Base-by-base conservation (phyloP, 2,888 invertebrate genomes). In the Drosophila leonis region DNA sequence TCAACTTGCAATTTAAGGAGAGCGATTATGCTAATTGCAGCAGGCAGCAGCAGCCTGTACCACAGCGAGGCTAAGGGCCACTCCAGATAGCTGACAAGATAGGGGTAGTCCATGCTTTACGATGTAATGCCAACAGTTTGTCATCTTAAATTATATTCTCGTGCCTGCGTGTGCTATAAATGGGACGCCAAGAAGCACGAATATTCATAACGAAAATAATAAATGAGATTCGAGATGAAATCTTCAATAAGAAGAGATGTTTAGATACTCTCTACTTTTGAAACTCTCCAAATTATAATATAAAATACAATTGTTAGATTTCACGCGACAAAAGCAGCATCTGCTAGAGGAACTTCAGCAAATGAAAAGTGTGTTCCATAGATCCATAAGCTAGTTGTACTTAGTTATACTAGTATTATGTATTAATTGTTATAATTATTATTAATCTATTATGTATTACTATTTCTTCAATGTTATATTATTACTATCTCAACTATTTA, bases 21-120 rank as follows among this genome's bases (percentile, higher is more conserved):
- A 90, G 75, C 90, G 90, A 90, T 90, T 90, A 90, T 90, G 91
- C 91, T 90, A 90, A 90, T 90, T 90, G 90, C 70, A 80, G 65
- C 56, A 76, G 74, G 73, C 79, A 87, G 65, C 65, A 52, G 46
- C 39, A 41, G 39, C 15, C 39, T 7, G 18, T 7, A 12, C 60
- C n/a, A 56, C 29, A 46, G 39, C 12, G 10, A 49, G 27, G 29
- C 20, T 15, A 6, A 33, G 7, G 37, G 48, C 13, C 48, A 10
- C 9, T 31, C 42, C 31, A 42, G 24, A 60, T 46, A 62, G 29
- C 51, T 46, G 42, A 13, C 42, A 52, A 55, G 46, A 49, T 59
- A 61, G 51, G 42, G 44, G 49, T 42, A 65, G 48, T 41, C 18
- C 29, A 20, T 54, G 41, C 59, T n/a, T 65, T 48, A 44, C 37